Evolutionary conservation across 37 sponge, comb jelly and placozoan species (phyloP).

Genomic region (Crambe crambe): DNA sequence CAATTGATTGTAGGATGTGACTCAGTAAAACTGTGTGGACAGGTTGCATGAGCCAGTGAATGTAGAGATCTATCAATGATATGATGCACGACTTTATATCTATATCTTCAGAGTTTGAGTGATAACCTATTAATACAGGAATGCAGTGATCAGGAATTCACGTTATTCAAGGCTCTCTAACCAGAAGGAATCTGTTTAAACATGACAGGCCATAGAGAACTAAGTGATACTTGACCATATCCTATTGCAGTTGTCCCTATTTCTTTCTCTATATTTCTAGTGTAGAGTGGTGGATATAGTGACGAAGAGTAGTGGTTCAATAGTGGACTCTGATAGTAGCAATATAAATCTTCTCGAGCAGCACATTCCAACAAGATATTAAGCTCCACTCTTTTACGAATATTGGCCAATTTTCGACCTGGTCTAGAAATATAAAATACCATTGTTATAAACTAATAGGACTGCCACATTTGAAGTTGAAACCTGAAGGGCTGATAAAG

Average conservation of each 20-base stretch:
- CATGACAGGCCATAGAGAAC: slow-evolving; percentile 62
- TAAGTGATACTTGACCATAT: slow-evolving; percentile 51
- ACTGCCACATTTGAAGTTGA: too few species aligned
- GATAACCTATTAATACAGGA: neutral
- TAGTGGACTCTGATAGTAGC: slow-evolving; percentile 51
- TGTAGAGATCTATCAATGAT: slow-evolving; percentile 60
- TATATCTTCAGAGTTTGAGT: slow-evolving; percentile 35
- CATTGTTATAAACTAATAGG: too few species aligned
- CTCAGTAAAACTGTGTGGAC: slow-evolving; percentile 36
- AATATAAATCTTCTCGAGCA: slow-evolving; percentile 9
- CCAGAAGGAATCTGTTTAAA: slow-evolving; percentile 9
- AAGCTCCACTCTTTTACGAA: slow-evolving; percentile 28
- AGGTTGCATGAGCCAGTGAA: slow-evolving; percentile 56
- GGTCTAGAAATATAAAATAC: slow-evolving; percentile 26
- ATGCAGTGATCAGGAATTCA: neutral
- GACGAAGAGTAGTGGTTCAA: slow-evolving; percentile 15
- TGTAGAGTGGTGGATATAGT: slow-evolving; percentile 42
- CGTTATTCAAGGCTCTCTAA: neutral
- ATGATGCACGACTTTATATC: slow-evolving; percentile 61
- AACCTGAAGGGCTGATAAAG: too few species aligned
- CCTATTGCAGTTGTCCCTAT: slow-evolving; percentile 21
- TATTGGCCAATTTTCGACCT: slow-evolving; percentile 25
- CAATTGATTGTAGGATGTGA: slow-evolving; percentile 25
- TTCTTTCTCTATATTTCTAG: slow-evolving; percentile 41
- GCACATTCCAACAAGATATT: slow-evolving; percentile 38